Evolutionary conservation across 2,797 vertebrate genomes (phyloP), one percentile per base, ranked within the genome.

Genomic region (Acanthopagrus latus): DNA sequence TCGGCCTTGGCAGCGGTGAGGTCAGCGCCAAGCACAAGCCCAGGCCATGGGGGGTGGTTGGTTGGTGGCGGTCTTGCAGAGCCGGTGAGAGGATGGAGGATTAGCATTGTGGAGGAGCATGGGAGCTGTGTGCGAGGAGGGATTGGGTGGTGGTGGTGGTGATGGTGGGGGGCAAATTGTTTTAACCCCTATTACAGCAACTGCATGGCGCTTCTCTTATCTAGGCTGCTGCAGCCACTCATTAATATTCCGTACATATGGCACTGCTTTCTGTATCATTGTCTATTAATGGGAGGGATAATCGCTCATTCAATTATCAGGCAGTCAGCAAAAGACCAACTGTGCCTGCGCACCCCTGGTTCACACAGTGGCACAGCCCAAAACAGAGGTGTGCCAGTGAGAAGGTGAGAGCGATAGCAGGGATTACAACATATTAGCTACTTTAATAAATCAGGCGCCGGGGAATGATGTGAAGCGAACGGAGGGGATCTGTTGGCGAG

Each of bases 231-330:
- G 96, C 98, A 99, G 97, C 97, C 95, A 94, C 96, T 99, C 97
- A 98, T 99, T 98, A 99, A 98, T 99, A 99, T 99, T 98, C 97
- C 90, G 93, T 95, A 97, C 96, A 95, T 96, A 96, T 95, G 95
- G 96, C 95, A 94, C 92, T 93, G 94, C 96, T 96, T 95, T 95
- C 96, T 97, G 96, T 97, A 96, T 99, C 97, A 97, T 95, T 97
- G 97, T 98, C 97, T 96, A 96, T 97, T 99, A 98, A 97, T 97
- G 96, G 93, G 96, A 96, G 91, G 96, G 95, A 97, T 98, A 99
- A 99, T 99, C 97, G 96, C 94, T 99, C 97, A 99, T 98, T 96
- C 97, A 96, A 96, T 97, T 98, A 98, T 99, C 97, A 95, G 96
- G 93, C 96, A 96, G 96, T 97, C 97, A 97, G 96, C 93, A 95